Evolutionary conservation across 1,140 invertebrate genomes (phyloP).

Genomic region (Ceratitis capitata): DNA sequence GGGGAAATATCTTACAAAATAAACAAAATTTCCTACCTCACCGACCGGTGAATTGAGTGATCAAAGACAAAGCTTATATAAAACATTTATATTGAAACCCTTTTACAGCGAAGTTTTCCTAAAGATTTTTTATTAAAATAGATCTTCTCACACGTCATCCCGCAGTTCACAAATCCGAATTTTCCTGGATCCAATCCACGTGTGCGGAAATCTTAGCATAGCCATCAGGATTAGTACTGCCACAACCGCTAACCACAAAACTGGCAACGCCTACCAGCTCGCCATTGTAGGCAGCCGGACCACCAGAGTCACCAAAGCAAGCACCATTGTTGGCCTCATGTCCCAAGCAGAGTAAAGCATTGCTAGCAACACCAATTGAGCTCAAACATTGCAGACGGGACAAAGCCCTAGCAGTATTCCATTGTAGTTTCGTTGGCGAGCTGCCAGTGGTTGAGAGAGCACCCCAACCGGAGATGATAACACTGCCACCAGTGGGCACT

Average conservation of each 20-base stretch:
- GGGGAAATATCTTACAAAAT: too few relatives aligned
- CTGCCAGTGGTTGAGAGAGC: slow-evolving; percentile 52
- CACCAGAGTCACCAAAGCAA: slow-evolving; percentile 58
- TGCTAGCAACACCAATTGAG: slow-evolving; percentile 35
- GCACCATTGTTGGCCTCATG: slow-evolving; percentile 52
- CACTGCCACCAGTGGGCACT: slow-evolving; percentile 48
- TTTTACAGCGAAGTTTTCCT: too few relatives aligned
- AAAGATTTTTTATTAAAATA: too few relatives aligned
- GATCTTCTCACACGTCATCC: neutral
- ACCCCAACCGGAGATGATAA: slow-evolving; percentile 68
- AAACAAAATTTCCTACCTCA: too few relatives aligned
- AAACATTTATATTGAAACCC: too few relatives aligned
- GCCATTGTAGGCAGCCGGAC: slow-evolving; percentile 55
- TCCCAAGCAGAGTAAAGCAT: slow-evolving; percentile 50
- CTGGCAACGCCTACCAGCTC: slow-evolving; percentile 57
- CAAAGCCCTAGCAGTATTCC: slow-evolving; percentile 51
- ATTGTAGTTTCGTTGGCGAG: slow-evolving; percentile 52
- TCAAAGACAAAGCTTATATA: too few relatives aligned
- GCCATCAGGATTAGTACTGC: slow-evolving; percentile 67
- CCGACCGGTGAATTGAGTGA: too few relatives aligned
- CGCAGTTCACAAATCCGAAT: slow-evolving; percentile 47
- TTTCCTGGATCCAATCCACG: slow-evolving; percentile 64
- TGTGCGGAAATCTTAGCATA: slow-evolving; percentile 67
- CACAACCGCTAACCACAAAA: slow-evolving; percentile 53
- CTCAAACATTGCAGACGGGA: slow-evolving; percentile 43